Evolutionary conservation across 2,888 invertebrate species (phyloP).

Genomic region (Sympetrum striolatum): DNA sequence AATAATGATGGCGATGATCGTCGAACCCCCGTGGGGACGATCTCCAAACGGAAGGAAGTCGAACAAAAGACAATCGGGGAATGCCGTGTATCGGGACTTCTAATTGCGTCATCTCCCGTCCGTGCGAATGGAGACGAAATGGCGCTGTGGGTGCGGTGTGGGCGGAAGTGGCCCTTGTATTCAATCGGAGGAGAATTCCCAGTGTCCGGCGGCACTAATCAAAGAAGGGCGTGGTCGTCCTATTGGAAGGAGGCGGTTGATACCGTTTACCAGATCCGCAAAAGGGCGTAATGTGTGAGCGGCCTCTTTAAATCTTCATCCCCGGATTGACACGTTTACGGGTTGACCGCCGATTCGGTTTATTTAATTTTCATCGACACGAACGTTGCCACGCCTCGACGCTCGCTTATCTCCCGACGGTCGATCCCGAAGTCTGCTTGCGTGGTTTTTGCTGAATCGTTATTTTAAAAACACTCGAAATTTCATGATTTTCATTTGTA

Average conservation of each 20-base stretch:
- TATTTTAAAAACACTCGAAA: too few species aligned
- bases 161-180: slow-evolving; percentile 15
- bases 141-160: not conserved
- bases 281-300: not conserved
- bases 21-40: not conserved
- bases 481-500: too few species aligned
- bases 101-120: not conserved
- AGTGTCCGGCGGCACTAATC: slow-evolving; percentile 14
- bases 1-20: not conserved
- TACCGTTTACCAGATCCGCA: not conserved
- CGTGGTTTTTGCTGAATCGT: too few species aligned
- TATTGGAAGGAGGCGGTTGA: not conserved
- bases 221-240: slow-evolving; percentile 15
- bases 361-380: not conserved
- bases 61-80: not conserved
- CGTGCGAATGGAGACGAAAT: not conserved
- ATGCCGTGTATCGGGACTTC: not conserved
- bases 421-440: too few species aligned
- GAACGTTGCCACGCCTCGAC: not conserved
- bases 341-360: not conserved
- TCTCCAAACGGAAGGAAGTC: not conserved
- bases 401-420: not conserved
- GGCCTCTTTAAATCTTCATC: not conserved
- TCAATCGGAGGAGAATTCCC: slow-evolving; percentile 4
- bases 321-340: not conserved